Percentiles rank a stretch among this genome's conserved stretches.
These are phyloP conservation scores for Lepidostoma basale DNA, from an alignment of 1,140 invertebrate species.

Conservation along the genomic window DNA sequence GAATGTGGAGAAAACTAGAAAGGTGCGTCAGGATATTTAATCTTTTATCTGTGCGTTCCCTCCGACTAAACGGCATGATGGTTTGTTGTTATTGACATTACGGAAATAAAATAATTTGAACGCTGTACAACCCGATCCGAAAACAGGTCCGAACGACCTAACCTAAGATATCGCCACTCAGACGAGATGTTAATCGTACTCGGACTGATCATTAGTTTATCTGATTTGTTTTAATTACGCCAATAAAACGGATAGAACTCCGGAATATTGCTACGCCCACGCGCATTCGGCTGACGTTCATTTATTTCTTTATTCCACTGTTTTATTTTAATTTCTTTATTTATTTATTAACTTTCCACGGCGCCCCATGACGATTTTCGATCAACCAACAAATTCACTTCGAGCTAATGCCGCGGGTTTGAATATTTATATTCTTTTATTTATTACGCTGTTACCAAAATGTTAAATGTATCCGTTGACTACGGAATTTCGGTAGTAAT, in stretches of 20 bases:
- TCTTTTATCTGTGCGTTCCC: too few relatives aligned
- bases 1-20: too few relatives aligned
- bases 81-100: too few relatives aligned
- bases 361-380: constrained; percentile 1
- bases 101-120: too few relatives aligned
- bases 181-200: background rate
- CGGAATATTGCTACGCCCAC: constrained; percentile 18
- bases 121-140: too few relatives aligned
- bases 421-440: background rate
- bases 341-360: constrained; percentile 1
- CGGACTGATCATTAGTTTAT: constrained; percentile 39
- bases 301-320: constrained; percentile 7
- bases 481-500: background rate
- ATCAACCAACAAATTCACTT: background rate
- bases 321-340: background rate
- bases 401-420: too few relatives aligned
- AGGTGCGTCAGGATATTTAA: too few relatives aligned
- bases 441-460: too few relatives aligned
- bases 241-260: constrained; percentile 36
- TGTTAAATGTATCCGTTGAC: background rate
- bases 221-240: constrained; percentile 39
- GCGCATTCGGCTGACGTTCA: background rate
- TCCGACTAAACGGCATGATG: too few relatives aligned
- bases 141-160: too few relatives aligned
- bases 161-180: too few relatives aligned